Evolutionary conservation across 2,888 invertebrate genomes (phyloP), one percentile per base, ranked within the genome.

Genomic region (Tetropium fuscum): DNA sequence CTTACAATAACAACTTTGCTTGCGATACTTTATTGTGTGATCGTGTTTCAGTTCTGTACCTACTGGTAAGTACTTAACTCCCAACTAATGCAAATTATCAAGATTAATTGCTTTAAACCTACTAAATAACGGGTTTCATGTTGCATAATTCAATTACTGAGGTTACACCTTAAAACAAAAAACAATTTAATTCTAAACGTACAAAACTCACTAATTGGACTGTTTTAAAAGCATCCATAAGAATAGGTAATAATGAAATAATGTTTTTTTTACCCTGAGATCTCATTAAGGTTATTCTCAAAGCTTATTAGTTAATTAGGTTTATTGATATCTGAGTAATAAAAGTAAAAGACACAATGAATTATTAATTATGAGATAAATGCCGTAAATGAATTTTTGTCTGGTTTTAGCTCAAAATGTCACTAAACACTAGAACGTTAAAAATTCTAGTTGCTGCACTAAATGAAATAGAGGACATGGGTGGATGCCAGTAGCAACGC

Each of bases 381-480:
- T 32, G 13, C 32, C 20, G 16, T 19, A 41, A 18, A 20, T 18
- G 20, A 20, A 10, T 20, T 41, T 41, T 41, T 7, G 41, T 41
- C 32, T 32, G 11, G 32, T 20, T 41, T 41, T 41, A 41, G 41
- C 10, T 41, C 7, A 32, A 6, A 32, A 32, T 32, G 32, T 32
- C 13, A 32, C 13, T 32, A 11, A 32, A 32, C 3, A 7, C 13
- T 30, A 32, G 13, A 32, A 32, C 32, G 32, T 11, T 32, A 32
- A 32, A 32, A 32, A 32, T 32, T 32, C 32, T 11, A 32, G 11
- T 13, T 11, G 32, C 32, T 11, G 13, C 32, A 32, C 32, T 32
- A 6, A 32, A 10, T 19, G 11, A 20, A 41, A 41, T 10, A 19
- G 20, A 20, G 20, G 22, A 41, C 20, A 20, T 41, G 20, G 20